A percentile compares a stretch with the other conserved stretches of the same genome.
phyloP scores from a whole-genome alignment of 2,113 vertebrate genomes.

The Caranx melampygus region DNA sequence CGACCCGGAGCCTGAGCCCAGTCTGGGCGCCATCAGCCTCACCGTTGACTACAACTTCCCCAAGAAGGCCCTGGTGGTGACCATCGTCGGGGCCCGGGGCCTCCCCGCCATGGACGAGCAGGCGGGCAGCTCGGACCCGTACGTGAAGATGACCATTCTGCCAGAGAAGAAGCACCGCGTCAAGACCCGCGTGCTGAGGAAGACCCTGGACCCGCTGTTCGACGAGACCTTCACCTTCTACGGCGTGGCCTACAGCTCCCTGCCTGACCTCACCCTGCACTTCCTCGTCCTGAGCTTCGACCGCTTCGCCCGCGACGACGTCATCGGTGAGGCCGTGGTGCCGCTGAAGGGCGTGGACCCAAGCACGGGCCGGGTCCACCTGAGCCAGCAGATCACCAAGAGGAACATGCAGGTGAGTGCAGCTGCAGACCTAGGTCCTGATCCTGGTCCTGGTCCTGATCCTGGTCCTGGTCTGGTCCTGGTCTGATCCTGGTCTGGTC shows the following conservation, averaged over 20 bases:
- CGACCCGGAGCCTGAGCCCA: constrained; percentile 70
- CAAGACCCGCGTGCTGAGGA: constrained; percentile 95
- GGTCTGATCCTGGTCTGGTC: no score
- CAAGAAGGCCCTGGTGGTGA: constrained; percentile 97
- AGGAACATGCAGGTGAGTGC: constrained; percentile 92
- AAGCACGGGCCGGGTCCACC: constrained; percentile 93
- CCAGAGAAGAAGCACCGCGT: constrained; percentile 97
- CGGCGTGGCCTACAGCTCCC: constrained; percentile 92
- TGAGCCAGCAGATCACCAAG: constrained; percentile 93
- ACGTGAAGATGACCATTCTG: constrained; percentile 98
- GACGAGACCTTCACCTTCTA: constrained; percentile 99
- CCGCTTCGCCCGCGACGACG: constrained; percentile 94
- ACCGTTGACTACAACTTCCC: constrained; percentile 98
- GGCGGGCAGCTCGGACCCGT: constrained; percentile 91
- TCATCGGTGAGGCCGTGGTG: constrained; percentile 95
- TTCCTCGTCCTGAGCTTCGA: constrained; percentile 97
- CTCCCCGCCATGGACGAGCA: constrained; percentile 93
- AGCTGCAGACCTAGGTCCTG: no score
- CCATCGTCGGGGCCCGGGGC: constrained; percentile 92
- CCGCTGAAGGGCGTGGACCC: constrained; percentile 93
- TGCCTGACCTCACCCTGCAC: constrained; percentile 94
- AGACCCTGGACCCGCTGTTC: constrained; percentile 93
- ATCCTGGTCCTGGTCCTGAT: no score
- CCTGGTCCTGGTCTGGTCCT: no score
- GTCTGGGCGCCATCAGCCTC: constrained; percentile 90